Conservation (phyloP, 2,113 vertebrate species). For the Emydura subglobosa region DNA sequence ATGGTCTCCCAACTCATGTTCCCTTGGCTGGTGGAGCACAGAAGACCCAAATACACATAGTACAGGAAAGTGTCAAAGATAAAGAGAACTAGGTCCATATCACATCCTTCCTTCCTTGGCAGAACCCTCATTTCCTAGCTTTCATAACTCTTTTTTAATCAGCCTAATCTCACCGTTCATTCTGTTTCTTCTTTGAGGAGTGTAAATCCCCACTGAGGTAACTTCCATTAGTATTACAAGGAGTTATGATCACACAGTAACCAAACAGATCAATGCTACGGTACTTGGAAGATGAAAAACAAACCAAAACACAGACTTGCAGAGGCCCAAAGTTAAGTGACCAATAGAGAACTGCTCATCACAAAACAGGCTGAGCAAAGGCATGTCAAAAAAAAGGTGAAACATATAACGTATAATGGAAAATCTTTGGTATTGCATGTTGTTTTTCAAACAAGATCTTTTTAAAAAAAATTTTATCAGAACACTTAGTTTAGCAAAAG, state of each 20-base stretch:
- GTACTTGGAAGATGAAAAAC: background rate
- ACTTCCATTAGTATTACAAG: background rate
- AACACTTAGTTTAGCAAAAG: background rate
- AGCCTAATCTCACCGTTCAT: background rate
- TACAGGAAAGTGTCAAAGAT: background rate
- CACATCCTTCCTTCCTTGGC: background rate
- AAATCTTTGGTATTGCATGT: background rate
- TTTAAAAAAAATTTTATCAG: background rate
- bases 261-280: background rate
- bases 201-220: background rate
- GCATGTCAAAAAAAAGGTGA: background rate
- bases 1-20: background rate
- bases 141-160: background rate
- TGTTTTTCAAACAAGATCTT: background rate
- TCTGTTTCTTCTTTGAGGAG: background rate
- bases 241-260: background rate
- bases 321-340: background rate
- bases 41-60: accelerated
- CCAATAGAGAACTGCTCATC: background rate
- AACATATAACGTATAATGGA: background rate
- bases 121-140: background rate
- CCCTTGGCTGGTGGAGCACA: background rate
- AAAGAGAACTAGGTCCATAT: background rate
- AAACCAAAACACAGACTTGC: background rate
- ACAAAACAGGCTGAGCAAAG: background rate